These are phyloP conservation scores for Mesoligia furuncula DNA, from an alignment of 2,888 invertebrate genomes.

Conservation along the genomic window DNA sequence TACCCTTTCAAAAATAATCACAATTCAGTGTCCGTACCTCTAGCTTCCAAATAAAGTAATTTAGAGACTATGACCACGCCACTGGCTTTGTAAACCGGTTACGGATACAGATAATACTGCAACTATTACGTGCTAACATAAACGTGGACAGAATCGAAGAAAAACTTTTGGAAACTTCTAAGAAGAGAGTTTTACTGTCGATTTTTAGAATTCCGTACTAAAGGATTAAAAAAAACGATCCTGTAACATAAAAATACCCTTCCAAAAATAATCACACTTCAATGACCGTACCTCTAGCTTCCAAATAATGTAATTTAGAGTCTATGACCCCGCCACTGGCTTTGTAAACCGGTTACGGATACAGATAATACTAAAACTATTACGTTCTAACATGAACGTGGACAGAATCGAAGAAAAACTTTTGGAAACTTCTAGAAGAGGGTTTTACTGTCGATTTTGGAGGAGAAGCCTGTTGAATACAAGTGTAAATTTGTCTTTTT, in stretches of 20 bases:
- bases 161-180: slow-evolving; percentile 4
- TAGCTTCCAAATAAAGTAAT: slow-evolving; percentile 23
- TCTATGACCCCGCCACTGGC: background rate
- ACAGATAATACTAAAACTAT: slow-evolving; percentile 30
- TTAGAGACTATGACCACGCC: background rate
- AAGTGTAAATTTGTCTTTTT: background rate
- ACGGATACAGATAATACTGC: slow-evolving; percentile 18
- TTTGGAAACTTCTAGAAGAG: background rate
- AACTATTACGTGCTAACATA: slow-evolving; percentile 25
- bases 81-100: slow-evolving; percentile 17
- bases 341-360: slow-evolving; percentile 16
- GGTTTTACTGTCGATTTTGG: background rate
- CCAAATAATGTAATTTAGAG: slow-evolving; percentile 25
- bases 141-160: slow-evolving; percentile 37
- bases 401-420: slow-evolving; percentile 9
- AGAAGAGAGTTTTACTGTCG: no score
- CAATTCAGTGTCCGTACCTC: background rate
- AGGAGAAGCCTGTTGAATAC: slow-evolving; percentile 40
- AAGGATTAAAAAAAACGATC: background rate
- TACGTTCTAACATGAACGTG: slow-evolving; percentile 38
- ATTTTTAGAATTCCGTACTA: background rate
- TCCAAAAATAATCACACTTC: slow-evolving; percentile 11
- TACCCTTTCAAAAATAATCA: background rate
- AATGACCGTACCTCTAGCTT: background rate
- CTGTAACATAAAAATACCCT: background rate